Percentiles rank a stretch among this genome's conserved stretches.
Conservation (phyloP, 92 coral and sea anemone species). For the Muricea muricata region DNA sequence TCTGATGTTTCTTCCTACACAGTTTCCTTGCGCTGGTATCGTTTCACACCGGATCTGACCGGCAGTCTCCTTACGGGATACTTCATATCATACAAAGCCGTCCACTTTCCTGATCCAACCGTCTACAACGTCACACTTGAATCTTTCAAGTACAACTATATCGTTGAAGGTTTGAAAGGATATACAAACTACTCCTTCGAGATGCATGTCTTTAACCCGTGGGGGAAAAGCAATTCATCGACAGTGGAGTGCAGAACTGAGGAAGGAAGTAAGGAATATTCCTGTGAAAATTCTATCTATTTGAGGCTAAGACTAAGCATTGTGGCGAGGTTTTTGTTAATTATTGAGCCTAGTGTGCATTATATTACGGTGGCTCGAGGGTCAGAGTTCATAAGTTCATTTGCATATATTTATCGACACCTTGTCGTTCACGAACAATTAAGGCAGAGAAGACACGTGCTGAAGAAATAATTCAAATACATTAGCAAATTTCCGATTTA, state of each 20-base stretch:
- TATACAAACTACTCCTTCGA: slow-evolving; percentile 3
- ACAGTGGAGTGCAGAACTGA: neutral
- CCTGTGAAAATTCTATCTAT: neutral
- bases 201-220: neutral
- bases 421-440: too few species aligned
- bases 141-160: neutral
- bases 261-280: slow-evolving; percentile 24
- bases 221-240: slow-evolving; percentile 1
- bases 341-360: too few species aligned
- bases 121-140: neutral
- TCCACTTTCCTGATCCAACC: neutral
- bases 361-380: too few species aligned
- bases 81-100: neutral
- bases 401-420: too few species aligned
- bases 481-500: too few species aligned
- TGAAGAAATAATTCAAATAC: too few species aligned
- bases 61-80: neutral
- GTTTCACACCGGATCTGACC: neutral
- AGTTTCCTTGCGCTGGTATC: slow-evolving; percentile 1
- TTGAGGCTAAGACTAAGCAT: too few species aligned
- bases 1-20: neutral
- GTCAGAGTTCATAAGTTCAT: too few species aligned
- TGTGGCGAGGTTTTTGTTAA: too few species aligned
- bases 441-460: too few species aligned
- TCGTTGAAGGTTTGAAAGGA: neutral